A percentile compares a stretch with the other conserved stretches of the same genome.
These are phyloP conservation scores for Mormyrus proboscirostris DNA, from an alignment of 2,797 vertebrate species.

Conservation along the genomic window DNA sequence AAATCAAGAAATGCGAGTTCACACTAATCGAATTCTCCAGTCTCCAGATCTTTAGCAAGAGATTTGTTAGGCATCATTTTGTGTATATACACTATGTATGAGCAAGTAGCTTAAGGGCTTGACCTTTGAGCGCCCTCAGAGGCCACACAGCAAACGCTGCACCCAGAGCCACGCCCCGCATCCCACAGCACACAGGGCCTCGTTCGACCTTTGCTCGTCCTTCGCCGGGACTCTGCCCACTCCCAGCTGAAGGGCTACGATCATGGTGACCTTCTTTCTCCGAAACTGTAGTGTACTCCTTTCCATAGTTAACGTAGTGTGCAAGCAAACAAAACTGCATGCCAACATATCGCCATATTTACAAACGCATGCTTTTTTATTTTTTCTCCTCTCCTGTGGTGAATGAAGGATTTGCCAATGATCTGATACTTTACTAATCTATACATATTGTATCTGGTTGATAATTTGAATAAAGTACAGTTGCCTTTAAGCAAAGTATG, in stretches of 20 bases:
- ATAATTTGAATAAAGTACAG: conserved; percentile 65
- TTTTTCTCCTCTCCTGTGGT: conserved; percentile 30
- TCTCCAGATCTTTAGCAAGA: not conserved
- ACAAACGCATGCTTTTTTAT: conserved; percentile 48
- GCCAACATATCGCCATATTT: conserved; percentile 51
- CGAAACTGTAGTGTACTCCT: conserved; percentile 39
- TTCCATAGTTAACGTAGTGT: conserved; percentile 36
- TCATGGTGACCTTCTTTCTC: conserved; percentile 31
- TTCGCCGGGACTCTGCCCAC: conserved; percentile 35
- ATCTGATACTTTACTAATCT: conserved; percentile 45
- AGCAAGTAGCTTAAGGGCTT: not conserved
- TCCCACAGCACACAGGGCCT: conserved; percentile 30
- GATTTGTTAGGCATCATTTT: not conserved
- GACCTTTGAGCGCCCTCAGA: not conserved
- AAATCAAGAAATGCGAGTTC: not conserved
- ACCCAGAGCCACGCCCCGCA: not conserved
- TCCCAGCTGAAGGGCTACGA: conserved; percentile 39
- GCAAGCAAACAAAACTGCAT: conserved; percentile 51
- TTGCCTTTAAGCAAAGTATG: conserved; percentile 48
- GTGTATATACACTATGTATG: not conserved
- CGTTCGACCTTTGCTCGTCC: conserved; percentile 40
- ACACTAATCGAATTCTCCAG: not conserved
- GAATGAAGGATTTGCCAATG: conserved; percentile 24
- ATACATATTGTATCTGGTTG: conserved; percentile 60
- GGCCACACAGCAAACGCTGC: not conserved